Evolutionary conservation across 2,888 invertebrate species (phyloP), one percentile per base, ranked within the genome.

Genomic region (Nomada lathburiana): DNA sequence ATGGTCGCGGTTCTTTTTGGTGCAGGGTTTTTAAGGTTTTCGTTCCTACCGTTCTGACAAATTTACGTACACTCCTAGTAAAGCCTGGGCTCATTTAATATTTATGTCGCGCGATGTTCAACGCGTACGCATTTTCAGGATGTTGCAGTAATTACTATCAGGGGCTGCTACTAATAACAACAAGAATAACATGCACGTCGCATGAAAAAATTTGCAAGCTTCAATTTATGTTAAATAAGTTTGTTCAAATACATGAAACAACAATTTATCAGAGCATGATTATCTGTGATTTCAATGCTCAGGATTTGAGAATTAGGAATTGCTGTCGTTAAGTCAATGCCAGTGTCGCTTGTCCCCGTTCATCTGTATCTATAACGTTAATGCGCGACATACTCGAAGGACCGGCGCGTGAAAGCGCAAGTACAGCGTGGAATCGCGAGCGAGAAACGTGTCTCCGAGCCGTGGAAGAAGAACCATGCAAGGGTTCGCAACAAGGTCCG

Each of bases 351-450:
- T 88, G 91, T 91, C 90, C 84, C 76, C 79, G 83, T 84, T 89
- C 87, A 75, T 76, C 84, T 85, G 89, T 92, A 92, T 92, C 90
- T 91, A 89, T 91, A 90, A 91, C 90, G 87, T 91, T 92, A 92
- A 92, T 90, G 91, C 88, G 90, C 86, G 89, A 89, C 91, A 90
- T 89, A 89, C 87, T 74, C 80, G 84, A 59, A 76, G 68, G 76
- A 67, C 26, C 57, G 74, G 60, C 62, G 70, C 67, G 80, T 67
- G 74, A 82, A 79, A 76, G 74, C 64, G 74, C 78, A 59, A 76
- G 85, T 78, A 77, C 78, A n/a, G 82, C 86, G 62, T 26, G 76
- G 64, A 62, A 71, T 67, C 72, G 80, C 18, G 73, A 52, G 42
- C 50, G 68, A 60, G 72, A 55, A 67, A 70, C 64, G 72, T 68